A percentile compares a stretch with the other conserved stretches of the same genome.
Conservation (phyloP, 2,113 vertebrate genomes). For the Delphinus delphis region DNA sequence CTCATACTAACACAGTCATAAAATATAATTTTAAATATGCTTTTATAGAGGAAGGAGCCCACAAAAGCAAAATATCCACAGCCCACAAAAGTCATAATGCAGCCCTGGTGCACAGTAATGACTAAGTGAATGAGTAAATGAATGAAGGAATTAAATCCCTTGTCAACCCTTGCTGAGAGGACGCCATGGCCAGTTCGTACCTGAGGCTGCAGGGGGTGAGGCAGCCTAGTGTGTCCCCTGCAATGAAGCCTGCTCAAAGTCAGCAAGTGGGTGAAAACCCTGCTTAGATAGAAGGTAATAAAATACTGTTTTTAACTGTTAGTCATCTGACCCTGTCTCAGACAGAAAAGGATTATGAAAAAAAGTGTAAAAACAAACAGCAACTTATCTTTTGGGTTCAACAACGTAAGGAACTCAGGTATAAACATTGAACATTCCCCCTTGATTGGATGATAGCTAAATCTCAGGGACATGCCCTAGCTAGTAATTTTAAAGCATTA, state of each 20-base stretch:
- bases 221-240: background rate
- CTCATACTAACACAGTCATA: background rate
- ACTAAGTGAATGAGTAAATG: background rate
- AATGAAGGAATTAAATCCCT: background rate
- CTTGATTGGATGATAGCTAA: background rate
- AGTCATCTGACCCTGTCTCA: background rate
- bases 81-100: background rate
- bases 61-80: background rate
- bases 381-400: background rate
- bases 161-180: background rate
- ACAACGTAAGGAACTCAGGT: background rate
- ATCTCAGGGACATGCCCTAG: background rate
- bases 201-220: background rate
- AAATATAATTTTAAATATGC: background rate
- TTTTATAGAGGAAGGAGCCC: background rate
- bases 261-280: background rate
- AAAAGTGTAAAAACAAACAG: background rate
- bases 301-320: background rate
- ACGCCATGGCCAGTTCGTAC: background rate
- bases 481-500: background rate
- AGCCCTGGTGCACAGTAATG: background rate
- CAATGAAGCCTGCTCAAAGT: background rate
- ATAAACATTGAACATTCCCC: background rate
- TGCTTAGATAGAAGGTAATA: background rate
- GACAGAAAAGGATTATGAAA: background rate